Conservation (phyloP, 2,797 vertebrate genomes). For the Platyrinchus mystaceus region DNA sequence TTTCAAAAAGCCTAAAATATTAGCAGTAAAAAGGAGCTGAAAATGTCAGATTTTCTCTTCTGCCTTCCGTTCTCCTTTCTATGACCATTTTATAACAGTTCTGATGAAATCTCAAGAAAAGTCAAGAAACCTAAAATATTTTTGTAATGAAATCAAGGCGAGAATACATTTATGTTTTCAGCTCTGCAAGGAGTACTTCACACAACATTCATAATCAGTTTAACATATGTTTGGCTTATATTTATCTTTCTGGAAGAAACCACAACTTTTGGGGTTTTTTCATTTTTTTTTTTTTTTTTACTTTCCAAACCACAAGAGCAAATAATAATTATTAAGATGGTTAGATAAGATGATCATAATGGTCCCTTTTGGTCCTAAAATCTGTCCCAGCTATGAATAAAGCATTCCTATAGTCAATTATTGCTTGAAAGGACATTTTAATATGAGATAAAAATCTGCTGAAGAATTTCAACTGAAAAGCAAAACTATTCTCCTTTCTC, state of each 20-base stretch:
- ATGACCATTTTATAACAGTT: background rate
- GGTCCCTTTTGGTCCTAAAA: background rate
- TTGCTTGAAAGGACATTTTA: background rate
- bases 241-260: background rate
- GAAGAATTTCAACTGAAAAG: background rate
- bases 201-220: background rate
- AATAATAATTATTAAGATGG: background rate
- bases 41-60: background rate
- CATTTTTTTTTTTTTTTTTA: no score
- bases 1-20: background rate
- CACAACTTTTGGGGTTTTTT: no score
- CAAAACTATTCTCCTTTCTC: background rate
- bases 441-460: background rate
- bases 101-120: background rate
- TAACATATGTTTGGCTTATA: background rate
- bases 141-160: background rate
- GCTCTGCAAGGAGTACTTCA: background rate
- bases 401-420: background rate
- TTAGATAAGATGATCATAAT: background rate
- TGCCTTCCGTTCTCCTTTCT: background rate
- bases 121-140: background rate
- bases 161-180: background rate
- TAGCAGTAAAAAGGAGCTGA: background rate
- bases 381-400: background rate
- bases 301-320: background rate